Evolutionary conservation across 2,888 invertebrate genomes (phyloP).

Genomic region (Papilio demoleus): DNA sequence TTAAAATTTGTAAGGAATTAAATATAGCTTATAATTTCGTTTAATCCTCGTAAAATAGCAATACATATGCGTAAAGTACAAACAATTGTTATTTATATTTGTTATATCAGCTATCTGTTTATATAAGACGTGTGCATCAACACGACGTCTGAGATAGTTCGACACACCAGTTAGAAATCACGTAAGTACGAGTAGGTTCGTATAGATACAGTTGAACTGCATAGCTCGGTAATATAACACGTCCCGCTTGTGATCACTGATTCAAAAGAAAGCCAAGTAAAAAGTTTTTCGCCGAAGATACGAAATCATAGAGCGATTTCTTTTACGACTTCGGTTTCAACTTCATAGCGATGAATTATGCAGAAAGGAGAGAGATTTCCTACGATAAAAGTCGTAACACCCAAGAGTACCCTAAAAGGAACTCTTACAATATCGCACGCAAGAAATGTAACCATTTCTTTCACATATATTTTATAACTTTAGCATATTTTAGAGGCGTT

Average conservation of each 20-base stretch:
- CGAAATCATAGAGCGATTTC: conserved; percentile 83
- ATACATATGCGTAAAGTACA: conserved; percentile 26
- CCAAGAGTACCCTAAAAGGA: conserved; percentile 78
- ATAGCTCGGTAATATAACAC: conserved; percentile 54
- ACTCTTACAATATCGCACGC: conserved; percentile 61
- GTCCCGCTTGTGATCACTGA: conserved; percentile 63
- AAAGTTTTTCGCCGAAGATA: conserved; percentile 79
- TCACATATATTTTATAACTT: conserved; percentile 25
- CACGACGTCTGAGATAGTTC: conserved; percentile 5
- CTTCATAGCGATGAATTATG: conserved; percentile 83
- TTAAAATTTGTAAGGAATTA: too few species aligned
- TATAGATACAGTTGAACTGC: conserved; percentile 22
- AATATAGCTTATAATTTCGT: too few species aligned
- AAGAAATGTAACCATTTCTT: conserved; percentile 34
- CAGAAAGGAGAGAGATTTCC: conserved; percentile 81
- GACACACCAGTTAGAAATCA: neutral
- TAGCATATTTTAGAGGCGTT: conserved; percentile 22
- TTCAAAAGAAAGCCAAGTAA: conserved; percentile 75
- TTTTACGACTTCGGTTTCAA: conserved; percentile 83
- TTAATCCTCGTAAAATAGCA: too few species aligned
- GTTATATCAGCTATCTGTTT: conserved; percentile 22
- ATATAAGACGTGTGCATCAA: conserved; percentile 21
- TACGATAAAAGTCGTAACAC: conserved; percentile 81
- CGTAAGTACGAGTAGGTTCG: neutral
- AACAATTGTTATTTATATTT: conserved; percentile 56